phyloP scores from a whole-genome alignment of 2,888 invertebrate species.

The Palloptera scutellata region DNA sequence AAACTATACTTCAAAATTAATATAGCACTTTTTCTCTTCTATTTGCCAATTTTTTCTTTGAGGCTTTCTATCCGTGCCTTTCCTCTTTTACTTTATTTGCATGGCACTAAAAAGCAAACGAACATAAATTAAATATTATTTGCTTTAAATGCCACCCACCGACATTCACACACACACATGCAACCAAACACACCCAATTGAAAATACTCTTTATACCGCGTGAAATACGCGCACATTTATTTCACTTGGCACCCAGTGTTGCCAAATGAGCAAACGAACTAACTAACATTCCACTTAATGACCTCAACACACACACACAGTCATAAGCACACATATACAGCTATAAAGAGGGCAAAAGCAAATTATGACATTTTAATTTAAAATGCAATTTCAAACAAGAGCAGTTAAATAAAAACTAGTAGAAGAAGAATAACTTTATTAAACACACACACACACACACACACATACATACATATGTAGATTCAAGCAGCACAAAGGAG shows the following conservation, averaged over 20 bases:
- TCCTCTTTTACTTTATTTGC: too few species aligned
- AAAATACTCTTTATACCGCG: too few species aligned
- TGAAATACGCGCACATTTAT: too few species aligned
- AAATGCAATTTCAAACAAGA: slow-evolving; percentile 30
- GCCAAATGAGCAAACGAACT: slow-evolving; percentile 22
- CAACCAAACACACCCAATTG: neutral
- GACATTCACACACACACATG: slow-evolving; percentile 5
- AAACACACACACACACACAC: too few species aligned
- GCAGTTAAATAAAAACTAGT: neutral
- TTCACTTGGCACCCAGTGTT: slow-evolving; percentile 17
- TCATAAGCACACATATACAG: too few species aligned
- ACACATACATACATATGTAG: too few species aligned
- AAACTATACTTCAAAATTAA: too few species aligned
- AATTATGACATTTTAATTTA: slow-evolving; percentile 36
- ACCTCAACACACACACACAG: slow-evolving; percentile 12
- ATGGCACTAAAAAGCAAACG: slow-evolving; percentile 17
- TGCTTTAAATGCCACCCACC: slow-evolving; percentile 31
- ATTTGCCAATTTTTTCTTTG: too few species aligned
- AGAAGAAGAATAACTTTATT: too few species aligned
- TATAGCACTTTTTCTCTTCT: too few species aligned
- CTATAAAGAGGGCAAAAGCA: neutral
- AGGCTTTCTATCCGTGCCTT: too few species aligned
- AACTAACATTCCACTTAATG: slow-evolving; percentile 33
- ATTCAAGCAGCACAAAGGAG: too few species aligned
- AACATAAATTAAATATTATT: slow-evolving; percentile 42